Base-by-base conservation (phyloP, 2,797 vertebrate genomes). In the Lates japonicus region DNA sequence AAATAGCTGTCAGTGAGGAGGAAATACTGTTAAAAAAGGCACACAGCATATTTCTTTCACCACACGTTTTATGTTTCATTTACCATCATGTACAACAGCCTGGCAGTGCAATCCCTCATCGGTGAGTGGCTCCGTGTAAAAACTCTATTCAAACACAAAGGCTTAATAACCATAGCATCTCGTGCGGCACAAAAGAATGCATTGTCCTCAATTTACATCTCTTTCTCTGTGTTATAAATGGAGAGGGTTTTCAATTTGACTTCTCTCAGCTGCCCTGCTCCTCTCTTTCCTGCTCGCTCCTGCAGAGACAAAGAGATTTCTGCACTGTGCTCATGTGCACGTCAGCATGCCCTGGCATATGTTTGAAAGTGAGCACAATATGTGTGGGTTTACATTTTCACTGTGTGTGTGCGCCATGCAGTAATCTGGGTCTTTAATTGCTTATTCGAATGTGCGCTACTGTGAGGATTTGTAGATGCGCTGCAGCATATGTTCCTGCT, bases 1-100 rank as follows among this genome's bases (percentile, higher is more conserved):
- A 96, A 97, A 97, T 91, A 92, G 96, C 94, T 97, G 95, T 96
- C 96, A 96, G 94, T 93, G 89, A 93, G 94, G 93, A 79, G 95
- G 95, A 95, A 97, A 80, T 78, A 88, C 37, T 57, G 74, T 60
- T 73, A 20, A 97, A 96, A 96, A 97, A 70, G 31, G 70, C 58
- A 59, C 57, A 95, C 95, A 95, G 65, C 61, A 76, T 82, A 82
- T 87, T 97, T 96, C 91, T 96, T 91, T 95, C 96, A 96, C 93
- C 90, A 95, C 29, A 73, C 63, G 81, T 82, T 85, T 84, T 69
- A 83, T 76, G 75, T 88, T 74, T 97, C 73, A 89, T 90, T 90
- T 82, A 76, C 64, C 67, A 61, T 80, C 58, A 52, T 37, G 60
- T 64, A 61, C 61, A 55, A 59, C 64, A 71, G 74, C 69, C 62